Conservation (phyloP, 1,140 invertebrate species). For the Globodera rostochiensis region DNA sequence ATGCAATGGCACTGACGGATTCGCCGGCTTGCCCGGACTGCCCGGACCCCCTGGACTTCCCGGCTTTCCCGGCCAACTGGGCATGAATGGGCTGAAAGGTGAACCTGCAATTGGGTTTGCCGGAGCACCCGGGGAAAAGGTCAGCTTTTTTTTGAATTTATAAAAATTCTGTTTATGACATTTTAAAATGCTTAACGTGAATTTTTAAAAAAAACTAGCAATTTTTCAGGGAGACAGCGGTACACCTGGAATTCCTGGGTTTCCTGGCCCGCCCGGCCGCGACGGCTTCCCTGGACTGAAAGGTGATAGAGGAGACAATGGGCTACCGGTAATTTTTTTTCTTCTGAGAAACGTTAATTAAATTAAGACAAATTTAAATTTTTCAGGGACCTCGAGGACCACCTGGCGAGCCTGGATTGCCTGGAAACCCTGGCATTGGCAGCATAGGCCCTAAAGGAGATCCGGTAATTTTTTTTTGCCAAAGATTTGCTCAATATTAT, state of each 20-base stretch:
- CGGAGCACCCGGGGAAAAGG: conserved; percentile 56
- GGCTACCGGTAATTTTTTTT: conserved; percentile 66
- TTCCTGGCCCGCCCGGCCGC: conserved; percentile 69
- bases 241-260: conserved; percentile 18
- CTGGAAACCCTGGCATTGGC: conserved; percentile 65
- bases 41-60: conserved; percentile 59
- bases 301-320: conserved; percentile 66
- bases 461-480: conserved; percentile 47
- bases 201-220: too few relatives aligned
- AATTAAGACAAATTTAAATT: background rate
- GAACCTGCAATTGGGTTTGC: conserved; percentile 42
- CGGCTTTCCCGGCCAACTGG: conserved; percentile 56
- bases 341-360: background rate
- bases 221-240: background rate
- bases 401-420: conserved; percentile 60
- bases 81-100: conserved; percentile 56
- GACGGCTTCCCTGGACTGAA: conserved; percentile 66
- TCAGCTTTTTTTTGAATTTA: background rate
- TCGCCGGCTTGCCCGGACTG: conserved; percentile 58
- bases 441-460: conserved; percentile 65
- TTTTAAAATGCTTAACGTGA: background rate
- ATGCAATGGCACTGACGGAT: conserved; percentile 65
- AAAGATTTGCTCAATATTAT: conserved; percentile 8
- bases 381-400: conserved; percentile 64
- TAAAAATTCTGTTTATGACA: background rate